Conservation (phyloP, 2,113 vertebrate genomes). For the Morone chrysops region DNA sequence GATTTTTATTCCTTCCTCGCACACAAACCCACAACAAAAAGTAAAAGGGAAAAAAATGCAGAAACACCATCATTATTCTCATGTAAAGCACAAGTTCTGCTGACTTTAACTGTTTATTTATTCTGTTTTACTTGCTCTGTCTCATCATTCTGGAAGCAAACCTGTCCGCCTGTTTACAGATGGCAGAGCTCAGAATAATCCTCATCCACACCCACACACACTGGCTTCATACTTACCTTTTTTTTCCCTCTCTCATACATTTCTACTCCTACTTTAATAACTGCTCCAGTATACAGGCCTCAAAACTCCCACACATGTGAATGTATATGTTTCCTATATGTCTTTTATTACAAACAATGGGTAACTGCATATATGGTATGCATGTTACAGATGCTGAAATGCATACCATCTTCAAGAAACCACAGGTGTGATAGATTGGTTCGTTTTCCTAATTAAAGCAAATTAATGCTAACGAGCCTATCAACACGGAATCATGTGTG, state of each 20-base stretch:
- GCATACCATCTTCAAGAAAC: constrained; percentile 19
- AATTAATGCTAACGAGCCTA: constrained; percentile 78
- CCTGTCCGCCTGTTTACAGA: constrained; percentile 71
- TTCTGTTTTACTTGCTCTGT: constrained; percentile 40
- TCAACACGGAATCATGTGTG: constrained; percentile 67
- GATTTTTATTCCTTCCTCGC: background rate
- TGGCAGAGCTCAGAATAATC: constrained; percentile 69
- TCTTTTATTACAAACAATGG: constrained; percentile 1
- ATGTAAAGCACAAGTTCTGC: constrained; percentile 41
- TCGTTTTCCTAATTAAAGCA: constrained; percentile 65
- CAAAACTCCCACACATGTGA: constrained; percentile 46
- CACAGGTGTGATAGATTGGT: constrained; percentile 67
- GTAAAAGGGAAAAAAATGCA: constrained; percentile 4
- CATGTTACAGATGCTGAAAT: constrained; percentile 4
- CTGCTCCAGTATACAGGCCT: constrained; percentile 31
- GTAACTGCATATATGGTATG: background rate
- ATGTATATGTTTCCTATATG: constrained; percentile 2
- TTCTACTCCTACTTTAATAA: constrained; percentile 51
- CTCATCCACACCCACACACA: constrained; percentile 63
- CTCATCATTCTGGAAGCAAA: constrained; percentile 62
- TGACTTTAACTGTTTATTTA: constrained; percentile 54
- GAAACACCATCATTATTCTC: constrained; percentile 34
- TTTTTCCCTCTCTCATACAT: constrained; percentile 11
- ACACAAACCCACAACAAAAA: constrained; percentile 13
- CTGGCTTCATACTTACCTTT: constrained; percentile 32